Evolutionary conservation across 2,113 vertebrate species (phyloP), one percentile per base, ranked within the genome.

Genomic region (Dicentrarchus labrax): DNA sequence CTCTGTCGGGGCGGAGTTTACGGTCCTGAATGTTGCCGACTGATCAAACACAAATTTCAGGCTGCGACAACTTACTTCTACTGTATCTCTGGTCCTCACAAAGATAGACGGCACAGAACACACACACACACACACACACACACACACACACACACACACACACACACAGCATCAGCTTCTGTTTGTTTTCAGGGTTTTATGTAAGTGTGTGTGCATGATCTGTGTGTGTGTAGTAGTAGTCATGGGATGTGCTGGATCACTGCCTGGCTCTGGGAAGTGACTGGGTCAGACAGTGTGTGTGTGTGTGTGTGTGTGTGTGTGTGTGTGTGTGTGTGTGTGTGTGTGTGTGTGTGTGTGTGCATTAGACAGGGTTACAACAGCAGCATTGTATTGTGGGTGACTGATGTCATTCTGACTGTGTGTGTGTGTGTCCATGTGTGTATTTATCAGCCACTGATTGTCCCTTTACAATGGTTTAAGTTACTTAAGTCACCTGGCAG

Each of bases 331-430:
- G 50, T 72, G 16, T 47, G 22, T 66, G 62, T 19, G 4, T 50
- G 61, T 59, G 50, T 72, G 16, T 47, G 22, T 66, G 62, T 77
- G 61, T 77, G 47, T 56, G 48, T 45, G 74, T 53, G 47, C 6
- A 67, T 8, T 30, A 22, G 21, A 50, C 5, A 51, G 8, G 21
- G 16, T 65, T 30, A 82, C 43, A 86, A 54, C 71, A 11, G 2
- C 47, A 39, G n/a, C 85, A 72, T 83, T 86, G 85, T 86, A 11
- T 1, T 72, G 57, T 50, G 64, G 57, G 8, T 60, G 54, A 60
- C 11, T 86, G 76, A 83, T 78, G 74, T 74, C 84, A 70, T 53
- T 62, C 24, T 21, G 43, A 2, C 38, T 80, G 9, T 80, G 24
- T 56, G n/a, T 75, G 8, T n/a, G 24, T 22, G 8, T 64, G 64